These are phyloP conservation scores for Cassiopea xamachana DNA, from an alignment of 30 jellyfish, hydroid and myxozoan species.

Conservation along the genomic window DNA sequence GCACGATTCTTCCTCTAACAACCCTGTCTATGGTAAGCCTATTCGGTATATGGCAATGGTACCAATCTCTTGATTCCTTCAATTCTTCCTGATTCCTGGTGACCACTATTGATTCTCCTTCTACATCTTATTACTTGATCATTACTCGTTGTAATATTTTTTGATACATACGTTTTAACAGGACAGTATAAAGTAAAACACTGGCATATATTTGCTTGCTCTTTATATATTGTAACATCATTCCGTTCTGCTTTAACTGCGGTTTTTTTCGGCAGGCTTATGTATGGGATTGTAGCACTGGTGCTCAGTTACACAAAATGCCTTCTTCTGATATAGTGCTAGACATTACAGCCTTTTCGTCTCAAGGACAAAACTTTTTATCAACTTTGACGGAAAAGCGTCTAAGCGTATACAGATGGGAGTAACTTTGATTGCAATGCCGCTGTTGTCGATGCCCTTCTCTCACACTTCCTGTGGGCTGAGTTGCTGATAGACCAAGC, in stretches of 20 bases:
- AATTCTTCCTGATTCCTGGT: not conserved
- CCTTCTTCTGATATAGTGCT: constrained; percentile 70
- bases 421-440: not conserved
- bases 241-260: not conserved
- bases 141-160: too few species aligned
- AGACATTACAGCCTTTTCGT: constrained; percentile 64
- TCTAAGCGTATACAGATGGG: constrained; percentile 26
- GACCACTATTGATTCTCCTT: not conserved
- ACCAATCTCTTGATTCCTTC: not conserved
- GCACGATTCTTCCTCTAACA: not conserved
- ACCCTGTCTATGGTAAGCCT: too few species aligned
- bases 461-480: not conserved
- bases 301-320: constrained; percentile 71
- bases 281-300: constrained; percentile 86
- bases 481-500: not conserved
- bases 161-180: too few species aligned
- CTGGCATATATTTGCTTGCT: too few species aligned
- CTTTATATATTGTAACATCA: too few species aligned
- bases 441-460: not conserved
- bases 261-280: constrained; percentile 50
- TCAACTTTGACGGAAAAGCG: constrained; percentile 79
- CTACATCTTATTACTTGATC: not conserved
- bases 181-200: too few species aligned
- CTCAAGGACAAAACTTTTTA: constrained; percentile 65
- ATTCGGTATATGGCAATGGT: too few species aligned